phyloP scores from a whole-genome alignment of 2,888 invertebrate species.

The Adelphocoris suturalis region DNA sequence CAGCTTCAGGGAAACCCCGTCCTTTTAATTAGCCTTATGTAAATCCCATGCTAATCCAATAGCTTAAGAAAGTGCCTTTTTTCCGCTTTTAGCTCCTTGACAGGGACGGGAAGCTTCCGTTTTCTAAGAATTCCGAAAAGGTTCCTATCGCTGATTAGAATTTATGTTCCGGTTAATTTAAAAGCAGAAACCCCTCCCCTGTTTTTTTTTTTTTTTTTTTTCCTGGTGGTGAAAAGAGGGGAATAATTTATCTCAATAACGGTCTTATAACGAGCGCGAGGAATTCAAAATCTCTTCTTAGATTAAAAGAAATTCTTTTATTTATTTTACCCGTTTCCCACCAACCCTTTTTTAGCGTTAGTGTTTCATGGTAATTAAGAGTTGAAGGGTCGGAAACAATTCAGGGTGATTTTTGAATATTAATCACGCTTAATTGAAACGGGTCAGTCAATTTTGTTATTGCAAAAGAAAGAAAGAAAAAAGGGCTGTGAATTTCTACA shows the following conservation, averaged over 20 bases:
- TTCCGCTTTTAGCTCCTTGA: conserved; percentile 14
- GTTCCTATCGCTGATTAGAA: conserved; percentile 52
- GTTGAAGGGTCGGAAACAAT: conserved; percentile 46
- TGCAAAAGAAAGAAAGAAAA: neutral
- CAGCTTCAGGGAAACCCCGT: neutral
- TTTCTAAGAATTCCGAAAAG: conserved; percentile 13
- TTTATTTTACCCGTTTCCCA: neutral
- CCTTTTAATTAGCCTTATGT: conserved; percentile 59
- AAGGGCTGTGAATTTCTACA: no score
- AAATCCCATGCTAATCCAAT: conserved; percentile 66
- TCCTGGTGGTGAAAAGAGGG: conserved; percentile 21
- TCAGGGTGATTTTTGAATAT: conserved; percentile 56
- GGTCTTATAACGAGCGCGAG: neutral
- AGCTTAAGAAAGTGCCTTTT: conserved; percentile 61
- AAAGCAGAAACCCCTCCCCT: neutral
- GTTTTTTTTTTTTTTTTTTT: neutral
- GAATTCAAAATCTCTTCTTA: conserved; percentile 43
- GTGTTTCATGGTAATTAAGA: conserved; percentile 45
- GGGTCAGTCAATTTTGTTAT: neutral
- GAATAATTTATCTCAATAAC: conserved; percentile 65
- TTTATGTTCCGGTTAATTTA: conserved; percentile 62
- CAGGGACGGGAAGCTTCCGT: neutral
- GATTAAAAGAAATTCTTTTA: conserved; percentile 49
- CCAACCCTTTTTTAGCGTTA: neutral
- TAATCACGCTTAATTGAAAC: conserved; percentile 49